Conservation (phyloP, 2,113 vertebrate species). For the Polypterus bichir region DNA sequence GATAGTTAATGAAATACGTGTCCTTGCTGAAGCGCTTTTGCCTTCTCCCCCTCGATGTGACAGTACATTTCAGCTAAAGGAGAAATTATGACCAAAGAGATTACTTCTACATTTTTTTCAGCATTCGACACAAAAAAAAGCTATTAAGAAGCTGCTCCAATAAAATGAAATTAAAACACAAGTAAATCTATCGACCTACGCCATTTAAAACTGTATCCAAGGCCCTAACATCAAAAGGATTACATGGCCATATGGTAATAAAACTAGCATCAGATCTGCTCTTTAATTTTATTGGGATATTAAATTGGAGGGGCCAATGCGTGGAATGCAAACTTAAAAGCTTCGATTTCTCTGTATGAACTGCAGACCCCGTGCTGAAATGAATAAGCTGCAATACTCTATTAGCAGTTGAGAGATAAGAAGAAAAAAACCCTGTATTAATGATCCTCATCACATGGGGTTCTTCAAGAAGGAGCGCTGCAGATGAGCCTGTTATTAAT, state of each 20-base stretch:
- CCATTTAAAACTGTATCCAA: background rate
- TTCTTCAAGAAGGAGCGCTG: no score
- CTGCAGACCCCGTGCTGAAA: no score
- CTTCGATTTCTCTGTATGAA: no score
- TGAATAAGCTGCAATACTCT: no score
- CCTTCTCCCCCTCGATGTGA: no score
- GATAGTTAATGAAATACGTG: no score
- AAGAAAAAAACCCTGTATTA: no score
- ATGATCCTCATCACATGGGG: no score
- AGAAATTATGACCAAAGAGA: background rate
- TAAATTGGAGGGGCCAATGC: background rate
- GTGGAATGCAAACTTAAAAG: background rate
- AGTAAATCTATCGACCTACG: background rate
- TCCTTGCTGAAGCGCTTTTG: no score
- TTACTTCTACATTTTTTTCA: background rate
- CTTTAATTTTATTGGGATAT: background rate
- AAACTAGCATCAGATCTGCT: background rate
- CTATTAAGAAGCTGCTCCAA: background rate
- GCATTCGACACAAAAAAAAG: background rate
- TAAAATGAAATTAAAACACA: conserved; percentile 1
- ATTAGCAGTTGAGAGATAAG: no score
- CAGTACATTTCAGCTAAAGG: no score
- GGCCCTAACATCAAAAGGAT: conserved; percentile 1
- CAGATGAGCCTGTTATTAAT: no score
- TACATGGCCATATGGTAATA: background rate